Percentiles rank a stretch among this genome's conserved stretches.
These are phyloP conservation scores for Onychorhynchus coronatus DNA, from an alignment of 2,113 vertebrate species.

Conservation along the genomic window DNA sequence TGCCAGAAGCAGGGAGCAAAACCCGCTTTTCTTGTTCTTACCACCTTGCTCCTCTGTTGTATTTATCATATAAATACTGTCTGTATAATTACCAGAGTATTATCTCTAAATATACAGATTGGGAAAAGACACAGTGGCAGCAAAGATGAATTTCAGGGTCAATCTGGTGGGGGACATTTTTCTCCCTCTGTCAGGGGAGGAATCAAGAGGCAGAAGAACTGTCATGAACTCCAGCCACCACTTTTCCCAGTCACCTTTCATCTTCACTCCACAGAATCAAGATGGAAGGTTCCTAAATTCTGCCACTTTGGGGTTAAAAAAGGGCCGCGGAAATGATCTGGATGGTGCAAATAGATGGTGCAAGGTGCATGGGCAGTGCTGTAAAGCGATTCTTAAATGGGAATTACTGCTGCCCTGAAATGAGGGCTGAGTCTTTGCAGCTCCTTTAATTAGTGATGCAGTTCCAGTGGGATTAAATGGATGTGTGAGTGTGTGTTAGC, in stretches of 20 bases:
- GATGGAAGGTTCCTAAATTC: not conserved
- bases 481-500: not conserved
- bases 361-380: not conserved
- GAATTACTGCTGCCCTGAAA: not conserved
- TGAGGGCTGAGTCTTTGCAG: not conserved
- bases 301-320: not conserved
- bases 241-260: not conserved
- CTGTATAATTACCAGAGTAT: slow-evolving; percentile 67
- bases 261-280: not conserved
- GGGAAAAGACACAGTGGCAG: not conserved
- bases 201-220: not conserved
- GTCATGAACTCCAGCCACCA: not conserved
- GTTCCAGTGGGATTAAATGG: slow-evolving; percentile 6
- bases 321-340: not conserved
- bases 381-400: fast-evolving
- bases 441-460: slow-evolving; percentile 13
- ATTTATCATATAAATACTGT: slow-evolving; percentile 55
- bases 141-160: slow-evolving; percentile 37
- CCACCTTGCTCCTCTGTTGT: not conserved
- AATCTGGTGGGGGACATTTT: not conserved
- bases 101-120: slow-evolving; percentile 64
- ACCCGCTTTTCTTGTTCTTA: slow-evolving; percentile 75
- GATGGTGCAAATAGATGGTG: not conserved
- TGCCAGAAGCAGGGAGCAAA: slow-evolving; percentile 41
- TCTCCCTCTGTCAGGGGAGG: not conserved